Base-by-base conservation (phyloP, 2,113 vertebrate genomes). In the Tautogolabrus adspersus region DNA sequence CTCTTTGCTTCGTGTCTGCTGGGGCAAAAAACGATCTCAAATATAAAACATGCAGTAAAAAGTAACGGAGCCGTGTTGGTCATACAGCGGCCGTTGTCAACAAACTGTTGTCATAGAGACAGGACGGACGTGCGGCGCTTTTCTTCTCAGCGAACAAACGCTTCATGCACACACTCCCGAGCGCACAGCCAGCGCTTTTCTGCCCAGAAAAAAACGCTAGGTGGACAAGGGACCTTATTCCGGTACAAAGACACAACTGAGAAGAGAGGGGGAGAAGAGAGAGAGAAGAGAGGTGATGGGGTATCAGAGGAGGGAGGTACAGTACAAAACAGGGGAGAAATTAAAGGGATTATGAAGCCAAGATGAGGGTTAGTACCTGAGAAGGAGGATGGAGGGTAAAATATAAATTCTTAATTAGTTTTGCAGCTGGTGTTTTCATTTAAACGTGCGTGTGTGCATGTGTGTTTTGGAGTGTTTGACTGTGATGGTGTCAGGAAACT, bases 361-460 rank as follows among this genome's bases (percentile, higher is more conserved):
- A 77, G 74, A 66, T 79, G 68, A 81, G 38, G 74, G 49, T 72
- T 67, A 77, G 55, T 30, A 71, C 42, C 11, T 51, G 21, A 23
- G 22, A 62, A 37, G 37, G 52, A 72, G 88, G 69, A 72, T 15
- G 37, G 21, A 71, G 56, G n/a, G 10, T 4, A 23, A 68, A 44
- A 66, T 63, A 30, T 63, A 60, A 40, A 81, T 88, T 77, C 62
- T 64, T 72, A 85, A 84, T 87, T 85, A 22, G 76, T 85, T 70
- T 75, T 75, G 4, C 78, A 77, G 55, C 46, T 72, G 37, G 23
- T 22, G 65, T 69, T 76, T 63, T 58, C 0, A 3, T 67, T 34
- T 2, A 13, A 21, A 19, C n/a, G 52, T 55, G n/a, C 60, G 13
- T 59, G 34, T 79, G 55, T 63, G 56, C 11, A 13, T 47, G 23